These are phyloP conservation scores for Clepsis dumicolana DNA, from an alignment of 2,888 invertebrate genomes.

Conservation along the genomic window DNA sequence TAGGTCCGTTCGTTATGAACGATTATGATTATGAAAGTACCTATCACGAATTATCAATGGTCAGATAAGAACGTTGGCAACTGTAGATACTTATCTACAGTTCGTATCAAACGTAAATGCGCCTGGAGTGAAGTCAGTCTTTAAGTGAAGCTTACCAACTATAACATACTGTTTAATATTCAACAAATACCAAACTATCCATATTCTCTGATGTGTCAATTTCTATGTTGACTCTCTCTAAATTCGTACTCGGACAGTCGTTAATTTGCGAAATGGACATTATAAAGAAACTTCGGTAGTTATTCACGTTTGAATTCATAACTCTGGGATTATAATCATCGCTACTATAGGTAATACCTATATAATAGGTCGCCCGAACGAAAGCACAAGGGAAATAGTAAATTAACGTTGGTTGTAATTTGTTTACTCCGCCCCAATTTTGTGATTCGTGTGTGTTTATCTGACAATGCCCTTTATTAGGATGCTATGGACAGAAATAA, in stretches of 20 bases:
- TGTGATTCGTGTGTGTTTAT: background rate
- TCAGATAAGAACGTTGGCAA: too few species aligned
- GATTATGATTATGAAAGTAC: too few species aligned
- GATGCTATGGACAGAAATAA: background rate
- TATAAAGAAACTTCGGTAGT: conserved; percentile 2
- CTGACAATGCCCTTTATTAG: background rate
- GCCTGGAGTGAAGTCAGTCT: too few species aligned
- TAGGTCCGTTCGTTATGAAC: too few species aligned
- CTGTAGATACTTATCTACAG: too few species aligned
- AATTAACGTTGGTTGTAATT: background rate
- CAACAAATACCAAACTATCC: background rate
- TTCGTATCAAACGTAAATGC: too few species aligned
- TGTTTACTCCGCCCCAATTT: background rate
- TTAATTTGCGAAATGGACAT: background rate
- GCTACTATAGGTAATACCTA: background rate
- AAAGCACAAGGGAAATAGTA: background rate
- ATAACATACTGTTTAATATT: background rate
- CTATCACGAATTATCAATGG: too few species aligned
- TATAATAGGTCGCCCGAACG: conserved; percentile 5
- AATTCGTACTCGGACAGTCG: background rate
- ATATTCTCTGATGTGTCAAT: background rate
- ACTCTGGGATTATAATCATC: background rate
- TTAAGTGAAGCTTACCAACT: too few species aligned
- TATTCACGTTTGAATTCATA: conserved; percentile 2
- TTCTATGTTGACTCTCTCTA: background rate